Conservation (phyloP, 2,888 invertebrate genomes). For the Phania funesta region DNA sequence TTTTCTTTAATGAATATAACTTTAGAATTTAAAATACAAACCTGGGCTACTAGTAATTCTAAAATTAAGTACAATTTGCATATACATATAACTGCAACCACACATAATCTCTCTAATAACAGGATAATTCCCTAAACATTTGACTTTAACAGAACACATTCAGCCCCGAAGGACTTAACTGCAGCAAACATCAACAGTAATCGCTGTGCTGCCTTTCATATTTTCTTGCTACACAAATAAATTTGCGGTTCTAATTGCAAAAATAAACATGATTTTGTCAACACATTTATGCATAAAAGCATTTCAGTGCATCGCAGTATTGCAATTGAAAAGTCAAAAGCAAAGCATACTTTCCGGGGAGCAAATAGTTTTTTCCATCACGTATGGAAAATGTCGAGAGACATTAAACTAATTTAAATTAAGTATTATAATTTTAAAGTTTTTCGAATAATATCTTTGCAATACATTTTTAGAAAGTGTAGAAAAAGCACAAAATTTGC, state of each 20-base stretch:
- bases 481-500: too few relatives aligned
- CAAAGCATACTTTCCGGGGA: not conserved
- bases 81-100: not conserved
- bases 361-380: not conserved
- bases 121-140: conserved; percentile 16
- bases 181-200: not conserved
- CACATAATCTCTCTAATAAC: not conserved
- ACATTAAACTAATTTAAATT: too few relatives aligned
- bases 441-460: too few relatives aligned
- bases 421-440: too few relatives aligned
- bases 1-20: too few relatives aligned
- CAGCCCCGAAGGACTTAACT: conserved; percentile 1
- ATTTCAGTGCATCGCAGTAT: not conserved
- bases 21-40: too few relatives aligned
- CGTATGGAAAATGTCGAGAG: too few relatives aligned
- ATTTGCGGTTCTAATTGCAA: conserved; percentile 55
- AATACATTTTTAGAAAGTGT: too few relatives aligned
- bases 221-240: conserved; percentile 46
- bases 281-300: conserved; percentile 11
- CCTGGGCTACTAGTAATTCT: too few relatives aligned
- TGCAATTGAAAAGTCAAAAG: not conserved
- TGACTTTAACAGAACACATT: not conserved
- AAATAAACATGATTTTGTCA: conserved; percentile 37
- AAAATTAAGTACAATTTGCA: too few relatives aligned
- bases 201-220: conserved; percentile 22